Evolutionary conservation across 2,888 invertebrate species (phyloP).

Genomic region (Stenodema calcarata): DNA sequence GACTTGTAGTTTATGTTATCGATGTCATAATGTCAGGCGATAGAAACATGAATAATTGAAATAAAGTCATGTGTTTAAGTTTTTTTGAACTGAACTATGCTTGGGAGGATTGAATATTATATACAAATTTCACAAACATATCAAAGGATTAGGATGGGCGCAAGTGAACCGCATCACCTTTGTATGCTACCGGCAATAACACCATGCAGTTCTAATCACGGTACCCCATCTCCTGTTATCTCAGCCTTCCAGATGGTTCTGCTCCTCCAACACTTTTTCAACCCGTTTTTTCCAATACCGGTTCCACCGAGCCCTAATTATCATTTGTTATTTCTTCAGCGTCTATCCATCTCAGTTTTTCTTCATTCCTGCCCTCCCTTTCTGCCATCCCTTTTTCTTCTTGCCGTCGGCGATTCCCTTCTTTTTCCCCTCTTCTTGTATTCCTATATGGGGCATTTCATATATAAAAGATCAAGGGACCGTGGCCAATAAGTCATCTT

Average conservation of each 20-base stretch:
- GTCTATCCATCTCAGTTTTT: constrained; percentile 40
- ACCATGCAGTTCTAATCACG: neutral
- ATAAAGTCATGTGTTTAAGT: too few species aligned
- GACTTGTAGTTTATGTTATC: too few species aligned
- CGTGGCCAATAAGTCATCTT: constrained; percentile 45
- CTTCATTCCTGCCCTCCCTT: constrained; percentile 23
- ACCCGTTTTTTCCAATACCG: neutral
- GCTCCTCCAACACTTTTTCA: constrained; percentile 9
- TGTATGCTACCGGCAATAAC: neutral
- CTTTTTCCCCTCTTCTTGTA: neutral
- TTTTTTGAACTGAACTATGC: too few species aligned
- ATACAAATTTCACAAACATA: neutral
- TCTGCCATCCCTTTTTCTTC: constrained; percentile 8
- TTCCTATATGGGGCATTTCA: constrained; percentile 47
- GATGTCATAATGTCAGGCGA: too few species aligned
- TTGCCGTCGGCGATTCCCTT: constrained; percentile 32
- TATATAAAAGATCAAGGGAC: constrained; percentile 47
- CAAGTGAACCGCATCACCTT: neutral
- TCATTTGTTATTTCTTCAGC: constrained; percentile 47
- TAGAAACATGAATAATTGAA: too few species aligned
- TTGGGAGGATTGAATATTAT: too few species aligned
- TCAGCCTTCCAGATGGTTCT: constrained; percentile 10
- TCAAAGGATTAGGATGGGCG: neutral
- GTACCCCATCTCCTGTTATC: neutral
- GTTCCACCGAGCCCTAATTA: constrained; percentile 37